Evolutionary conservation across 2,888 invertebrate genomes (phyloP).

Genomic region (Chirona hameri): DNA sequence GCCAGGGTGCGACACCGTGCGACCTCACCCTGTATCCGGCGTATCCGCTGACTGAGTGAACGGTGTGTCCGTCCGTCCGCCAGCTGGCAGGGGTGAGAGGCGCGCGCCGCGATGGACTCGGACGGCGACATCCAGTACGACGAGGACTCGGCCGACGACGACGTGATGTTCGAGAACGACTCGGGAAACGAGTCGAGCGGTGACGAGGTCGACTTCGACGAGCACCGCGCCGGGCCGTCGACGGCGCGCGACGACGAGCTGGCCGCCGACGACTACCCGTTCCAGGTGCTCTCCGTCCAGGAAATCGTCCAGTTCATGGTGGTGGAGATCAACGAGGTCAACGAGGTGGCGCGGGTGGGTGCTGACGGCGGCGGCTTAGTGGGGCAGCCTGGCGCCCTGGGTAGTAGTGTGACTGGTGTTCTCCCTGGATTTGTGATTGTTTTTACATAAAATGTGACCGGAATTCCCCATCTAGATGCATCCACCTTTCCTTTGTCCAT

Average conservation of each 20-base stretch:
- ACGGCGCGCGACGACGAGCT: constrained; percentile 66
- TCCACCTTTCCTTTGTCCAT: no score
- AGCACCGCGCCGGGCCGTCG: constrained; percentile 47
- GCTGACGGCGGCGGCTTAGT: no score
- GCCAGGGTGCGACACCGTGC: no score
- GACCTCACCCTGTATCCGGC: no score
- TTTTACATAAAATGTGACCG: no score
- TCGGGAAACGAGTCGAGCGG: constrained; percentile 89
- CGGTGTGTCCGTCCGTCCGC: no score
- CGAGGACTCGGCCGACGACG: background rate
- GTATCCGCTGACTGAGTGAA: no score
- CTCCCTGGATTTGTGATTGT: no score
- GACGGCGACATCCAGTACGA: constrained; percentile 1
- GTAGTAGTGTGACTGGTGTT: no score
- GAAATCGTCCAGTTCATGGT: constrained; percentile 97
- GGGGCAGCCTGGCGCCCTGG: no score
- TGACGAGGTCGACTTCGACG: constrained; percentile 87
- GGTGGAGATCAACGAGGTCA: constrained; percentile 94
- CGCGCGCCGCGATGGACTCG: background rate
- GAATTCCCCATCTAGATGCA: no score
- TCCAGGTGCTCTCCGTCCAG: constrained; percentile 89
- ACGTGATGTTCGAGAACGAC: constrained; percentile 62
- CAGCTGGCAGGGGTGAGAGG: no score
- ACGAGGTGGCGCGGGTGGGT: constrained; percentile 86
- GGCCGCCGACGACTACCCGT: constrained; percentile 80